These are phyloP conservation scores for Callyntrura guangdongensis DNA, from an alignment of 2,888 invertebrate species.

Conservation along the genomic window DNA sequence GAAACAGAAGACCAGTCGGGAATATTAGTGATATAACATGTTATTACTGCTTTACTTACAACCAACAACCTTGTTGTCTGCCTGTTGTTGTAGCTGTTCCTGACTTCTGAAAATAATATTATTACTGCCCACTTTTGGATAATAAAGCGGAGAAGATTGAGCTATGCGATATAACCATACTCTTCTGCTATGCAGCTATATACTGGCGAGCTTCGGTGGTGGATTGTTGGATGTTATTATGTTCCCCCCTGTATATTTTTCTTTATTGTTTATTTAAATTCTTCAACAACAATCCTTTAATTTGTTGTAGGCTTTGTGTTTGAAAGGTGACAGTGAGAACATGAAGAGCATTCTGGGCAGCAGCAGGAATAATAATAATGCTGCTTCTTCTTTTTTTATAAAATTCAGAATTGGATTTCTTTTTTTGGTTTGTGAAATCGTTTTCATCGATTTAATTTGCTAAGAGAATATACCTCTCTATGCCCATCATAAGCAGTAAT, in stretches of 20 bases:
- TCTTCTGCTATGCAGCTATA: neutral
- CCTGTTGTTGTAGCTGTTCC: conserved; percentile 52
- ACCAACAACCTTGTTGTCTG: conserved; percentile 63
- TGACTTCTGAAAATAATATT: conserved; percentile 68
- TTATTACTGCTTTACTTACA: conserved; percentile 48
- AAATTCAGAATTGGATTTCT: neutral
- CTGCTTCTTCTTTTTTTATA: neutral
- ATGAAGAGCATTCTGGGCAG: neutral
- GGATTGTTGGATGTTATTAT: conserved; percentile 20
- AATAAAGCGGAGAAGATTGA: neutral
- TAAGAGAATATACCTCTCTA: conserved; percentile 8
- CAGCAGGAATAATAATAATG: neutral
- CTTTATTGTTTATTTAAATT: conserved; percentile 39
- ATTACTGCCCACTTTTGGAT: conserved; percentile 62
- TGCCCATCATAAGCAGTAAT: too few relatives aligned
- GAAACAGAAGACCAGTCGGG: conserved; percentile 20
- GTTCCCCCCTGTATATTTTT: conserved; percentile 38
- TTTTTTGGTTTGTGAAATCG: conserved; percentile 16
- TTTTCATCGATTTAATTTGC: conserved; percentile 43
- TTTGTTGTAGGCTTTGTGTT: neutral
- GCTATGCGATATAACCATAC: conserved; percentile 40
- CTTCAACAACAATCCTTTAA: conserved; percentile 8
- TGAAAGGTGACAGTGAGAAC: neutral
- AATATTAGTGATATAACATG: conserved; percentile 35
- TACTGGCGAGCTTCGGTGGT: neutral